Conservation (phyloP, 2,797 vertebrate species). For the Crypturellus tataupa region DNA sequence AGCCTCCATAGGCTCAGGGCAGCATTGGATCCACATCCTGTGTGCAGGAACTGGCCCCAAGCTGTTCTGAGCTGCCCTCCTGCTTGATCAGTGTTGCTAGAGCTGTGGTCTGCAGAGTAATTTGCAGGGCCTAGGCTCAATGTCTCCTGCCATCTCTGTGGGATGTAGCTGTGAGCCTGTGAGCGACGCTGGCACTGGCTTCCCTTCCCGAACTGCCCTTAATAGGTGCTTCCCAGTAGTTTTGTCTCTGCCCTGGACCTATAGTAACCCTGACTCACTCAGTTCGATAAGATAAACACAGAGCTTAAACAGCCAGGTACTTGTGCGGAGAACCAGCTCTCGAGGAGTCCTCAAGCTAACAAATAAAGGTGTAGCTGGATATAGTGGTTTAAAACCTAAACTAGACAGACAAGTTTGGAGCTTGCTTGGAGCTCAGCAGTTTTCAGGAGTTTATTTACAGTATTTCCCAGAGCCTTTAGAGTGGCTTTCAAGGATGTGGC, state of each 20-base stretch:
- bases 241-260: constrained; percentile 16
- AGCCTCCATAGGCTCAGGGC: not conserved
- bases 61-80: not conserved
- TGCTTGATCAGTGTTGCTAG: not conserved
- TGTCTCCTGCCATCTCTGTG: not conserved
- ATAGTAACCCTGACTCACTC: constrained; percentile 55
- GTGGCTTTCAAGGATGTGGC: not conserved
- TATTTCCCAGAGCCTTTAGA: not conserved
- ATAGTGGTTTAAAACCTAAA: constrained; percentile 58
- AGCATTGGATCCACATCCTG: not conserved
- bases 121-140: not conserved
- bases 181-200: not conserved
- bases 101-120: not conserved
- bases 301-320: constrained; percentile 2
- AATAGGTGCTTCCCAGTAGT: not conserved
- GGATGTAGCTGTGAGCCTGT: not conserved
- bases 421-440: not conserved
- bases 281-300: constrained; percentile 57
- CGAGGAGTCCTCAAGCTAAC: constrained; percentile 52
- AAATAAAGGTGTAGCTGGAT: constrained; percentile 72
- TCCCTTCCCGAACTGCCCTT: not conserved
- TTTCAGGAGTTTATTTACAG: not conserved
- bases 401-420: constrained; percentile 43
- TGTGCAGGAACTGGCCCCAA: accelerated
- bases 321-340: constrained; percentile 52